Percentiles rank a stretch among this genome's conserved stretches.
Evolutionary conservation across 2,888 invertebrate genomes (phyloP).

Genomic region (Zaprionus bogoriensis): DNA sequence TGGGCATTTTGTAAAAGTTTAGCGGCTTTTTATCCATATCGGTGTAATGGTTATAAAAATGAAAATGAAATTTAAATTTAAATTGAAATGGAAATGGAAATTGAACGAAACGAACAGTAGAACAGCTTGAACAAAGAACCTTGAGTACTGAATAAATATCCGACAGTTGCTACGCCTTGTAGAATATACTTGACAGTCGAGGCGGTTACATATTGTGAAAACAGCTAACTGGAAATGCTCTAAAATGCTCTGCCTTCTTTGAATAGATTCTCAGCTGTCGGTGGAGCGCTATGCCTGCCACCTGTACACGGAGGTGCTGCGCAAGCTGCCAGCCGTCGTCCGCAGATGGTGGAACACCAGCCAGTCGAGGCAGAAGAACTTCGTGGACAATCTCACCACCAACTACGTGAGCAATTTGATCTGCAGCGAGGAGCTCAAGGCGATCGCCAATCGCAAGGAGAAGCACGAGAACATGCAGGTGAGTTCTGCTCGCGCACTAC

Average conservation of each 20-base stretch:
- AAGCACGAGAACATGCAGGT: constrained; percentile 87
- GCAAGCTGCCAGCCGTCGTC: constrained; percentile 88
- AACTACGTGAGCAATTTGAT: constrained; percentile 88
- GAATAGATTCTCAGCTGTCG: constrained; percentile 64
- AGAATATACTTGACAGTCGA: too few relatives aligned
- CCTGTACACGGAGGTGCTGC: constrained; percentile 86
- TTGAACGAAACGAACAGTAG: neutral
- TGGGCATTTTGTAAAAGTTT: constrained; percentile 49
- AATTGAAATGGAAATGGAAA: neutral
- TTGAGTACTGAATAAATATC: too few relatives aligned
- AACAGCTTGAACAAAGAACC: neutral
- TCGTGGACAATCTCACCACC: constrained; percentile 88
- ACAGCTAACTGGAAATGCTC: neutral
- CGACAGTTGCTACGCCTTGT: too few relatives aligned
- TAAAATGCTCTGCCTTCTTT: constrained; percentile 1
- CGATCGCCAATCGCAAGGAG: constrained; percentile 84
- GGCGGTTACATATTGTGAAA: too few relatives aligned
- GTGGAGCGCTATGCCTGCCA: constrained; percentile 85
- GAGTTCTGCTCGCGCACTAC: constrained; percentile 8
- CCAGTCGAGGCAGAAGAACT: constrained; percentile 86
- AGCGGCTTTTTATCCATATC: constrained; percentile 51
- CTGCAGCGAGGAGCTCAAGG: constrained; percentile 86
- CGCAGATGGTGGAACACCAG: constrained; percentile 90
- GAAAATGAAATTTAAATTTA: neutral
- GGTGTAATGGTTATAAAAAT: neutral